Base-by-base conservation (phyloP, 1,140 invertebrate genomes). In the Apis cerana region DNA sequence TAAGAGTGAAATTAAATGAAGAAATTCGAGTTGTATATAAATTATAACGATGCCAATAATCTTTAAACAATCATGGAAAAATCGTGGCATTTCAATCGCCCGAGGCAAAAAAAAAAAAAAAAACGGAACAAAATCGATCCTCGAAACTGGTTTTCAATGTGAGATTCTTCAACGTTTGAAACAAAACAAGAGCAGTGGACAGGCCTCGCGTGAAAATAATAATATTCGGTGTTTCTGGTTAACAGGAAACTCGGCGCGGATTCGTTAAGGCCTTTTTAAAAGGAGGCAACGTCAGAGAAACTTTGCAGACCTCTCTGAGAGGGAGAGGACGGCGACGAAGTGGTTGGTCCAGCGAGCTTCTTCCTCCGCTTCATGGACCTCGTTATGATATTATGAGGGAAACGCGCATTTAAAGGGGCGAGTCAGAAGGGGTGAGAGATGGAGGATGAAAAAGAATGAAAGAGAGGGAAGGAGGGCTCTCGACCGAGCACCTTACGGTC, bases 341-440 rank as follows among this genome's bases (percentile, higher is more conserved):
- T 23, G 62, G 62, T 54, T 72, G 82, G 86, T 84, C 72, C 68
- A 27, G 62, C 76, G 71, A 68, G 61, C 71, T 69, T 19, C 71
- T 69, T 19, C 69, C 48, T 59, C 11, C 59, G 80, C 69, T 52
- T 83, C 80, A 58, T 81, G 72, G 54, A 87, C 75, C 84, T 87
- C 84, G 85, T 87, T 87, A 87, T 86, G 85, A 82, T 86, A 87
- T 87, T 87, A 87, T 80, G 85, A 86, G 81, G 72, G 74, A 84
- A 87, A 86, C 81, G 80, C 56, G 85, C 86, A 75, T 82, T 85
- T 86, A 85, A 87, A 82, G 75, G 64, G 72, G 27, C 75, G 77
- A 72, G 65, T 43, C 33, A 43, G 61, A 27, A 19, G 54, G 54
- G 65, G 17, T 15, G 65, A 27, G n/a, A 59, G 33, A 19, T 0